Evolutionary conservation across 30 jellyfish, hydroid and myxozoan genomes (phyloP), one percentile per base, ranked within the genome.

Genomic region (Hydractinia symbiolongicarpus): DNA sequence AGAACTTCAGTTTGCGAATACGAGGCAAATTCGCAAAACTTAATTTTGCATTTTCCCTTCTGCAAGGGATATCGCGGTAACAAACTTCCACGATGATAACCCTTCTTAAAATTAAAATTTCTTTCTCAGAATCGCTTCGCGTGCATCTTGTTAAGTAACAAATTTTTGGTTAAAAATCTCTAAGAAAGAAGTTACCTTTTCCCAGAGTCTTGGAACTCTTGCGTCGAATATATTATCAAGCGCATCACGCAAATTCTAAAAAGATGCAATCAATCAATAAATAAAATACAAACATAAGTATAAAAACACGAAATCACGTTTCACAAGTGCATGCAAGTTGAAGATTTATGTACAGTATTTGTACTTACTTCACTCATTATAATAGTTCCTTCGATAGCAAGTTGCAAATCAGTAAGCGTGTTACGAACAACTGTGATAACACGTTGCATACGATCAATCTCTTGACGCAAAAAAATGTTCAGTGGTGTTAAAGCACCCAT

Each of bases 371-470:
- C 97, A 68, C 97, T 90, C 97, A 90, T 90, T 13, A 90, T 90
- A 53, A 90, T 90, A 10, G 97, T 90, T 8, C 97, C 97, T 77
- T 90, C 97, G 67, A 90, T 90, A 8, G 97, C 97, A 60, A 90
- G 95, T 67, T 85, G 95, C 52, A 90, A 74, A 62, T 90, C 97
- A 66, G 90, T 86, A 79, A 90, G 84, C 61, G 97, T 90, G 64
- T 78, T 90, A 5, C 97, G 94, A 9, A 90, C 97, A 55, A 90
- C 62, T 7, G 96, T 86, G 6, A 90, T 90, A 8, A 90, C 97
- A n/a, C 95, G 95, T 68, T 90, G 97, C 97, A 90, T 90, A 50
- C 97, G 95, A 76, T 90, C 97, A 44, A 90, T 81, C 67, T 90
- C 97, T 90, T 90, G 97, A 6, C 95, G 90, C 40, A 90, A 84